phyloP scores from a whole-genome alignment of 2,797 vertebrate genomes.

The Clarias platycephalus region DNA sequence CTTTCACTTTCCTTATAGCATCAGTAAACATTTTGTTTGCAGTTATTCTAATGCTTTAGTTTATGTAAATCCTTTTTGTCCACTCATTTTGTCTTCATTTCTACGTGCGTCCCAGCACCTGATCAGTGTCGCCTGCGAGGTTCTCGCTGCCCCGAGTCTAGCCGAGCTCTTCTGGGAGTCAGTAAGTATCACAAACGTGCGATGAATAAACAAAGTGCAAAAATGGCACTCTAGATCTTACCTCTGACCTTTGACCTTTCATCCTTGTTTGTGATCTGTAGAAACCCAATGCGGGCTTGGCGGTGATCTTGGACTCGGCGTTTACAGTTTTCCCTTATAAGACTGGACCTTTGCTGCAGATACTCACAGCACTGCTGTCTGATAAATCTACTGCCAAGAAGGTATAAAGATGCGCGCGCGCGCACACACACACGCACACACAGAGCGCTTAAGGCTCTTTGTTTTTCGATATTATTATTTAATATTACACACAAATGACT shows the following conservation, averaged over 20 bases:
- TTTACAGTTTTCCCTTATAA: conserved; percentile 94
- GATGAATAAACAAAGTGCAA: neutral
- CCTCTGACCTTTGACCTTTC: neutral
- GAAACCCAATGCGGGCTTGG: conserved; percentile 91
- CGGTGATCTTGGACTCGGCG: conserved; percentile 91
- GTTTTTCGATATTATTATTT: neutral
- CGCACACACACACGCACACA: neutral
- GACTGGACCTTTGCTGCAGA: conserved; percentile 87
- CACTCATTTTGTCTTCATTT: neutral
- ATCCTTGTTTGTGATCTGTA: conserved; percentile 55
- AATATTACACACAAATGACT: neutral
- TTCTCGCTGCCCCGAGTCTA: conserved; percentile 88
- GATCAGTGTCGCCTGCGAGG: conserved; percentile 92
- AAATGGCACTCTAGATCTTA: neutral
- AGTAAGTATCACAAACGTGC: conserved; percentile 71
- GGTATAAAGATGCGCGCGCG: conserved; percentile 66
- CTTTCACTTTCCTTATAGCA: no score
- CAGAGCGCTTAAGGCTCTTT: neutral
- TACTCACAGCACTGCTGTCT: conserved; percentile 89
- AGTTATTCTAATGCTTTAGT: no score
- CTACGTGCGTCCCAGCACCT: conserved; percentile 73
- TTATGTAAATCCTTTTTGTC: neutral
- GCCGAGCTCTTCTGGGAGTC: conserved; percentile 97
- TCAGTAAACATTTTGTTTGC: no score
- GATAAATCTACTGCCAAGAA: conserved; percentile 95